phyloP scores from a whole-genome alignment of 2,797 vertebrate species.

The Ceyx erithaca region DNA sequence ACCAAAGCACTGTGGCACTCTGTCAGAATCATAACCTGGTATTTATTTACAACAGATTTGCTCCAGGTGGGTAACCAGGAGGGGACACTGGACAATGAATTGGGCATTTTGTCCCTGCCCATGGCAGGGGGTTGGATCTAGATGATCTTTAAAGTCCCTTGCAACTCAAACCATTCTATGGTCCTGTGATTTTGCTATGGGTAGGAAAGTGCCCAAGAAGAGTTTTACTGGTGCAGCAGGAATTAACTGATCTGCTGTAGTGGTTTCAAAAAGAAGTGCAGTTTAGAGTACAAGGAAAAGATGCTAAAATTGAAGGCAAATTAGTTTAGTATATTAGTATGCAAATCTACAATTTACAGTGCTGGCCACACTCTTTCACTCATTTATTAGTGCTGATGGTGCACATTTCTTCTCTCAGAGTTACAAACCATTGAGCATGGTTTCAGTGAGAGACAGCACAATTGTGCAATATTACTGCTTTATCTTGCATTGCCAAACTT shows the following conservation, averaged over 20 bases:
- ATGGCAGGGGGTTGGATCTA: not conserved
- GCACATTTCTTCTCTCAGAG: slow-evolving; percentile 14
- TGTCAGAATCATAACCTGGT: not conserved
- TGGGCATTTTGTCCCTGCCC: not conserved
- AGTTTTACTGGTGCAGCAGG: not conserved
- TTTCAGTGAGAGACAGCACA: slow-evolving; percentile 9
- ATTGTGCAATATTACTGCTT: slow-evolving; percentile 24
- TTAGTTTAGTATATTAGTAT: not conserved
- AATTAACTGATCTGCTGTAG: not conserved
- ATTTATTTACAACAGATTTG: not conserved
- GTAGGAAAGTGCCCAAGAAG: not conserved
- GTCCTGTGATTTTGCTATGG: not conserved
- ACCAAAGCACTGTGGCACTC: not conserved
- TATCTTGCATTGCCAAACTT: slow-evolving; percentile 23
- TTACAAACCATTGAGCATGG: not conserved
- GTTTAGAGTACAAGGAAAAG: not conserved
- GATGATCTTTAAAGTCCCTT: not conserved
- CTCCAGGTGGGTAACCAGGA: not conserved
- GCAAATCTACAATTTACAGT: slow-evolving; percentile 10
- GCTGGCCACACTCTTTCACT: not conserved
- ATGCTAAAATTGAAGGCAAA: not conserved
- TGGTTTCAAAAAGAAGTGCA: not conserved
- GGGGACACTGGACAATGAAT: not conserved
- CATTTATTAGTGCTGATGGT: slow-evolving; percentile 21
- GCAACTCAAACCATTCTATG: not conserved